These are phyloP conservation scores for Cygnus olor DNA, from an alignment of 2,797 vertebrate genomes.

Conservation along the genomic window DNA sequence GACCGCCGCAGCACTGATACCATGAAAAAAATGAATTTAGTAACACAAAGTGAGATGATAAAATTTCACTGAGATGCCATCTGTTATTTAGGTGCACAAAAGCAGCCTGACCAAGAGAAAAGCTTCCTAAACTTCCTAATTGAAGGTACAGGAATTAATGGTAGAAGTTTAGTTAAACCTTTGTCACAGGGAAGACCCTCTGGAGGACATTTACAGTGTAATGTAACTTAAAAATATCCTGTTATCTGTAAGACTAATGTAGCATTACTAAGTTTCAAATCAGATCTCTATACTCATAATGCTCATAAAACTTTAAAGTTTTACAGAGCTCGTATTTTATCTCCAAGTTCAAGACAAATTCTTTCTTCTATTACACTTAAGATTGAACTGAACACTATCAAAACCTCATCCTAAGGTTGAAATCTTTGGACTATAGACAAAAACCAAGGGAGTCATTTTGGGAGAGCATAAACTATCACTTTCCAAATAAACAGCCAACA, in stretches of 20 bases:
- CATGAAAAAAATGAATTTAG: background rate
- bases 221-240: background rate
- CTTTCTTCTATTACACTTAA: background rate
- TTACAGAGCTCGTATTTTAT: too few species aligned
- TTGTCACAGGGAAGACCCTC: background rate
- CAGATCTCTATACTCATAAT: background rate
- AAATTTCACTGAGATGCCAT: background rate
- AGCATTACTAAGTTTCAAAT: background rate
- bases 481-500: background rate
- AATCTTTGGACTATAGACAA: background rate
- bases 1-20: background rate
- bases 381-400: background rate
- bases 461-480: background rate
- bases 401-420: background rate
- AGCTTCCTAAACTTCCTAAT: background rate
- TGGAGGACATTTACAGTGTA: background rate
- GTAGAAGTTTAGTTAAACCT: background rate
- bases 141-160: background rate
- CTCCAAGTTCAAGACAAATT: background rate
- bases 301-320: background rate
- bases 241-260: background rate
- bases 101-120: background rate
- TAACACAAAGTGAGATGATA: background rate
- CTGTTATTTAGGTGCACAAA: background rate
- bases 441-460: background rate